phyloP scores from a whole-genome alignment of 2,113 vertebrate species.

The Engystomops pustulosus region DNA sequence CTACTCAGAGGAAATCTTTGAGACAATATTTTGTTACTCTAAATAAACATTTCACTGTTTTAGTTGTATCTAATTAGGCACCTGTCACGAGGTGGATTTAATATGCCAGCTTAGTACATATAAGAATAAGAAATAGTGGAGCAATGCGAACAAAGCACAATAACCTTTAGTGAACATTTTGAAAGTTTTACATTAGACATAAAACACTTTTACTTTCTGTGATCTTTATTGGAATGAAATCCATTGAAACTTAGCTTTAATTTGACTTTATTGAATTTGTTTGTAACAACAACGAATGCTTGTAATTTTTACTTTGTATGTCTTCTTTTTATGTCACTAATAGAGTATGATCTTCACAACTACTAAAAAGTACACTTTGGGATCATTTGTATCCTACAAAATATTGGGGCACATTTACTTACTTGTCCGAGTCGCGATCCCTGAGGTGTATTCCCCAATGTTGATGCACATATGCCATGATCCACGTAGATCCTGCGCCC shows the following conservation, averaged over 20 bases:
- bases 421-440: too few species aligned
- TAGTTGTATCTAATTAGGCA: slow-evolving; percentile 54
- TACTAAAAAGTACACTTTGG: not conserved
- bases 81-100: slow-evolving; percentile 52
- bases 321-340: not conserved
- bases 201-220: slow-evolving; percentile 38
- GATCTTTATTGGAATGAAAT: slow-evolving; percentile 30
- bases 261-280: not conserved
- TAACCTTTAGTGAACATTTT: slow-evolving; percentile 36
- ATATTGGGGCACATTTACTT: too few species aligned
- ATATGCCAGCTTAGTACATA: slow-evolving; percentile 31
- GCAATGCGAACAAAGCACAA: slow-evolving; percentile 26
- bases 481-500: too few species aligned
- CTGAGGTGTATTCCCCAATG: too few species aligned
- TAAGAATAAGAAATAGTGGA: slow-evolving; percentile 31
- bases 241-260: slow-evolving; percentile 18
- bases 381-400: not conserved
- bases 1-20: slow-evolving; percentile 51
- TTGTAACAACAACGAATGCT: not conserved
- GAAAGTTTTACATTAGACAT: slow-evolving; percentile 28
- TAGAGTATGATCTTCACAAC: not conserved
- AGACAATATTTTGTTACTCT: slow-evolving; percentile 48
- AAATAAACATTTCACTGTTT: slow-evolving; percentile 52
- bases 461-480: too few species aligned
- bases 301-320: not conserved